Evolutionary conservation across 1,140 invertebrate species (phyloP), one percentile per base, ranked within the genome.

Genomic region (Bombus cullumanus): DNA sequence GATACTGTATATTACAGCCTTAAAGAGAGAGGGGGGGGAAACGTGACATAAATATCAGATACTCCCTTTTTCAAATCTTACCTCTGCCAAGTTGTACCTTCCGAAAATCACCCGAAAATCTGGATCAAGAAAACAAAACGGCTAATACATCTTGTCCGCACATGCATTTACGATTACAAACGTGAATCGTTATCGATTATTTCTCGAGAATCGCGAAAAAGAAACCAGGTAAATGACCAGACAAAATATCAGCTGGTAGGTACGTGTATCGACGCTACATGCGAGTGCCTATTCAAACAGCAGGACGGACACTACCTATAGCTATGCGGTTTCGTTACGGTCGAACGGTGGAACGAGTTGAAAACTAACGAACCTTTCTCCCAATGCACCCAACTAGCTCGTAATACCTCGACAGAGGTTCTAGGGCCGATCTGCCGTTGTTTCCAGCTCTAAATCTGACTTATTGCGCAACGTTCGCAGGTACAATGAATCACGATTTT

Each of bases 271-370:
- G 53, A 41, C 2, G 64, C 43, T 34, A 57, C 62, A 84, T 91
- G 88, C 47, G 47, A 22, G 47, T 85, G 88, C 86, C 81, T 88
- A 81, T 88, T 91, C 86, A 92, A 90, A 91, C 89, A 86, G 82
- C 74, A 80, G 79, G 78, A 83, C 88, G 85, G 80, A 80, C 90
- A 77, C 81, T 84, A 81, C 74, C 81, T 89, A 31, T 47, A 85
- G 18, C 18, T 53, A 53, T 53, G 59, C 79, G 86, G 87, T 92
- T 92, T 91, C 88, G 92, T 92, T 89, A 72, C 87, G 87, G 81
- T 76, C 59, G 72, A 83, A 79, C 87, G 72, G 53, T 72, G 83
- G 4, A 69, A 79, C 83, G 41, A n/a, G n/a, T 34, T 5, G n/a
- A 87, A 71, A 81, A 74, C 28, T 83, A 34, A 64, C 77, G 62